Base-by-base conservation (phyloP, 2,888 invertebrate species). In the Fissipunctia ypsillon region DNA sequence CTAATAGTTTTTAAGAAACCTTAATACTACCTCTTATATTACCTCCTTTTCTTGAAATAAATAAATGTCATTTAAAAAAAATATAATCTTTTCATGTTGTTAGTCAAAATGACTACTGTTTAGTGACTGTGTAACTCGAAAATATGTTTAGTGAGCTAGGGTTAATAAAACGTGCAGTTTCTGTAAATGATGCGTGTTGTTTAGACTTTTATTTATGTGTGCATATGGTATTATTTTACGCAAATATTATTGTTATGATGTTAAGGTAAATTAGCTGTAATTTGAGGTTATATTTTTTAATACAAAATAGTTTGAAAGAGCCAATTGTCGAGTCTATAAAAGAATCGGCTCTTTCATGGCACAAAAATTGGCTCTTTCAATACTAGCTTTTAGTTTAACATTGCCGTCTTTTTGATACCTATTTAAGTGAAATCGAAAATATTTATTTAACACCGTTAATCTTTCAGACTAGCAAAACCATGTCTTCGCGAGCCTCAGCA, bases 131-230 rank as follows among this genome's bases (percentile, higher is more conserved):
- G 59, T 7, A 38, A 35, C 38, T n/a, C 3, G 16, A 38, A 59
- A 59, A 59, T 59, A 59, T n/a, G n/a, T 38, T 59, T 38, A 14
- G 59, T 38, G 38, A 59, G 22, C 59, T 45, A 45, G 31, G 9
- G 22, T 31, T 63, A 31, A 31, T 31, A 31, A 3, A 4, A 31
- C 31, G 4, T 31, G 31, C 3, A 31, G 31, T 4, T 31, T n/a
- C n/a, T n/a, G n/a, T n/a, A n/a, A n/a, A n/a, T n/a, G n/a, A n/a
- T n/a, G n/a, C n/a, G n/a, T n/a, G n/a, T n/a, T n/a, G n/a, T n/a
- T n/a, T n/a, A n/a, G n/a, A n/a, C n/a, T n/a, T n/a, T n/a, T n/a
- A n/a, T n/a, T 22, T 57, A 6, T 6, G 48, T n/a, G n/a, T 48
- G n/a, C 10, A 48, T 9, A n/a, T 50, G 48, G 10, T n/a, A 50